Evolutionary conservation across 2,797 vertebrate species (phyloP), one percentile per base, ranked within the genome.

Genomic region (Ambastaia sidthimunki): DNA sequence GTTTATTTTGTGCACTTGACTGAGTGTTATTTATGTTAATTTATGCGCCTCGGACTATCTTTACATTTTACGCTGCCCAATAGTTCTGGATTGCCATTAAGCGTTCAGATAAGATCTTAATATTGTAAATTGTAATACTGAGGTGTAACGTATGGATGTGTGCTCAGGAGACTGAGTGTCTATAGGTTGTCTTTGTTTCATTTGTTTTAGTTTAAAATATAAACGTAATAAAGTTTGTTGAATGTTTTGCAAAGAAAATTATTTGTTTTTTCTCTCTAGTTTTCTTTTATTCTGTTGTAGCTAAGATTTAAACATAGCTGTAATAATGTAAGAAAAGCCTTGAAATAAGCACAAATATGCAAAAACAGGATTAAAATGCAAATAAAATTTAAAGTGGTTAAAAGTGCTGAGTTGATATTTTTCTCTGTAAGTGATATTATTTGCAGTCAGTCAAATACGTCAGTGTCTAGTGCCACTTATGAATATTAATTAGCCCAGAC

Each of bases 1-100:
- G 75, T 80, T 81, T 47, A 72, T 71, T 76, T 80, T 71, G 62
- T 67, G 66, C 37, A 52, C 69, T 68, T 75, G 80, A 76, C 69
- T 65, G 54, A 74, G 57, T 75, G 83, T 82, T 85, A 85, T 85
- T 85, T 82, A 80, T 85, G 75, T 82, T 85, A 71, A 84, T 79
- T 84, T 85, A 84, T 79, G 80, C 12, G 37, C 66, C 47, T 67
- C 62, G 68, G 80, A 71, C 63, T 84, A 74, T 80, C 76, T 71
- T 60, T 63, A 71, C 52, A 66, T 76, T 69, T 76, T 71, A 63
- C 47, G 34, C 65, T 62, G 68, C 57, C 57, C 21, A 68, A 1
- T 68, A 37, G 47, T n/a, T 76, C 70, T 60, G 70, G 16, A 70
- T 74, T 75, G 52, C 60, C 37, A 55, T 67, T 4, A 66, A 72